Evolutionary conservation across 2,888 invertebrate species (phyloP).

Genomic region (Leptopterna dolabrata): DNA sequence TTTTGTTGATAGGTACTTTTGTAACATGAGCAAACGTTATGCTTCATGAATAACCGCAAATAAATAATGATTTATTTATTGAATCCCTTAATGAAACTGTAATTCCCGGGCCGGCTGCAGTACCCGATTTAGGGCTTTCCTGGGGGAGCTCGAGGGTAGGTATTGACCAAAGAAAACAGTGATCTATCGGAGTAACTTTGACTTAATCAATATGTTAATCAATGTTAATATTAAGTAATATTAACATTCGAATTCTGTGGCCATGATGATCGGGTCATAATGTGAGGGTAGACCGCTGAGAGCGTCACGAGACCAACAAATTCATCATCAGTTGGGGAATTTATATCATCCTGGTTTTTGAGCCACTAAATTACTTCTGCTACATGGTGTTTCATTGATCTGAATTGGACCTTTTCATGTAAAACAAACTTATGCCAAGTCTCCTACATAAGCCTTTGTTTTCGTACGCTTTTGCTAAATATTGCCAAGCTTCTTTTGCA

Average conservation of each 20-base stretch:
- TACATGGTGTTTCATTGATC: conserved; percentile 5
- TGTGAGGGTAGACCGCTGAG: conserved; percentile 27
- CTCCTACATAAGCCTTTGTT: neutral
- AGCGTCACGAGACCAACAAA: conserved; percentile 30
- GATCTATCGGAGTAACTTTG: neutral
- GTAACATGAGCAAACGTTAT: too few relatives aligned
- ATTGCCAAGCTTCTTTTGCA: conserved; percentile 24
- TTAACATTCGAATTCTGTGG: neutral
- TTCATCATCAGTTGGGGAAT: conserved; percentile 24
- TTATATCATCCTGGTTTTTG: conserved; percentile 19
- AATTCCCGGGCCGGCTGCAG: too few relatives aligned
- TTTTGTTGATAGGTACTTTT: too few relatives aligned
- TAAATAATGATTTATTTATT: too few relatives aligned
- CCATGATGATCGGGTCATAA: conserved; percentile 47
- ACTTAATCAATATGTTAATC: neutral
- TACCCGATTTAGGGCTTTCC: too few relatives aligned
- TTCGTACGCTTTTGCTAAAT: conserved; percentile 8
- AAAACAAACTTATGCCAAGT: neutral
- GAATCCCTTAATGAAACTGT: too few relatives aligned
- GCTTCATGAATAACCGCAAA: too few relatives aligned
- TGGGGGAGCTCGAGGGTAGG: too few relatives aligned
- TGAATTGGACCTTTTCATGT: neutral
- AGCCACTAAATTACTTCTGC: neutral
- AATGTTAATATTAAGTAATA: neutral
- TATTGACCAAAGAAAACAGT: too few relatives aligned